Evolutionary conservation across 2,113 vertebrate genomes (phyloP), one percentile per base, ranked within the genome.

Genomic region (Hiodon tergisus): DNA sequence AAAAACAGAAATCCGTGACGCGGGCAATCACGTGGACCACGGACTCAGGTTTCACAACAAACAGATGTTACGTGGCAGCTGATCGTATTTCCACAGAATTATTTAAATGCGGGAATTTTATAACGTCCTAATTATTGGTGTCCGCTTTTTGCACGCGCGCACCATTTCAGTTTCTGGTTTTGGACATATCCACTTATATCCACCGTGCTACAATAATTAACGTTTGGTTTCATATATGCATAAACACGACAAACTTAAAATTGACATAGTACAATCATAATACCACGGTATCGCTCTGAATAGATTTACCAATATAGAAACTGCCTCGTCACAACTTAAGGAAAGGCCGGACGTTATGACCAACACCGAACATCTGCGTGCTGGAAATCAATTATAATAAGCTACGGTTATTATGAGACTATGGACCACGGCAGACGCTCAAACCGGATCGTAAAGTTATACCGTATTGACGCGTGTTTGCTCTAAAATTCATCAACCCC

Each of bases 41-140:
- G 14, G 79, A 77, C 88, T 96, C 93, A 3, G 83, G 89, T 97
- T 96, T 97, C 96, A 98, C 95, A 98, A 98, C 95, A 98, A 94
- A 95, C 94, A 95, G 92, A 91, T 89, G 89, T 85, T 89, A 88
- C 87, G 77, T 79, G 85, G 93, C 88, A 79, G 83, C 85, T 81
- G 80, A 83, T 83, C 81, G 76, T 80, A 81, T 16, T 76, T 75
- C 75, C 79, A 80, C 46, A 52, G 76, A 60, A 2, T 58, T 16
- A 65, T 71, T 68, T 62, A 50, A 71, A 75, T 46, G 31, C 31
- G 31, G 31, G 31, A 31, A 31, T 31, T 31, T 31, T 31, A 31
- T 31, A 31, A 31, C 31, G 31, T 31, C 31, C 31, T 31, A 31
- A 31, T 31, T 31, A 31, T 31, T n/a, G n/a, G n/a, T n/a, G n/a